Conservation (phyloP, 2,113 vertebrate genomes). For the Corvus cornix region DNA sequence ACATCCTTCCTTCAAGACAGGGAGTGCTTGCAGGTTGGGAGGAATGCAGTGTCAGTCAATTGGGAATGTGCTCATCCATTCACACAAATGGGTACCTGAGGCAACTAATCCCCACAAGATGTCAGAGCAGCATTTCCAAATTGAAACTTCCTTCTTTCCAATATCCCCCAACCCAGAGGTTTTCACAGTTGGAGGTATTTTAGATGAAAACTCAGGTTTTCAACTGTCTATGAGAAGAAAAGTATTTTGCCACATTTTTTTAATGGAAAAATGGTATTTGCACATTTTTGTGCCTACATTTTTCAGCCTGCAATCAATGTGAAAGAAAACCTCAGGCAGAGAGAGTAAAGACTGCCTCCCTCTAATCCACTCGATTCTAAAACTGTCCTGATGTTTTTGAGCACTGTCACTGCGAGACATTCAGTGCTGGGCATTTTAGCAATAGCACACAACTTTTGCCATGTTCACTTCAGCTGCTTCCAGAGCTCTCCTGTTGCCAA, state of each 20-base stretch:
- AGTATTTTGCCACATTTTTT: background rate
- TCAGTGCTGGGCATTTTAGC: background rate
- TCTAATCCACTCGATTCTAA: background rate
- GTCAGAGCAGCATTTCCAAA: background rate
- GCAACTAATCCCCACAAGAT: background rate
- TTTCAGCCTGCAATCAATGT: background rate
- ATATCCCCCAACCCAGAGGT: accelerated
- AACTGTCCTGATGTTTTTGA: background rate
- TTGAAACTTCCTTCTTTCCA: background rate
- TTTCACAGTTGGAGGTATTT: background rate
- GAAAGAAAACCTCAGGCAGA: background rate
- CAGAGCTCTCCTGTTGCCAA: background rate
- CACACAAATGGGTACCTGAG: background rate
- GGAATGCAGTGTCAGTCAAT: background rate
- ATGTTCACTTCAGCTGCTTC: background rate
- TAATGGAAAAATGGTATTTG: background rate
- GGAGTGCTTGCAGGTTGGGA: background rate
- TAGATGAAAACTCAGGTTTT: background rate
- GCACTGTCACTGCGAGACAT: background rate
- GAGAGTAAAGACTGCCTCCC: background rate
- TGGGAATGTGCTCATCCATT: background rate
- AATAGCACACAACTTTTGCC: background rate
- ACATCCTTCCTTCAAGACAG: background rate
- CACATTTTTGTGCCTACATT: background rate
- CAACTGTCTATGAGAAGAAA: background rate